phyloP scores from a whole-genome alignment of 2,113 vertebrate genomes.

The Myotis lucifugus region DNA sequence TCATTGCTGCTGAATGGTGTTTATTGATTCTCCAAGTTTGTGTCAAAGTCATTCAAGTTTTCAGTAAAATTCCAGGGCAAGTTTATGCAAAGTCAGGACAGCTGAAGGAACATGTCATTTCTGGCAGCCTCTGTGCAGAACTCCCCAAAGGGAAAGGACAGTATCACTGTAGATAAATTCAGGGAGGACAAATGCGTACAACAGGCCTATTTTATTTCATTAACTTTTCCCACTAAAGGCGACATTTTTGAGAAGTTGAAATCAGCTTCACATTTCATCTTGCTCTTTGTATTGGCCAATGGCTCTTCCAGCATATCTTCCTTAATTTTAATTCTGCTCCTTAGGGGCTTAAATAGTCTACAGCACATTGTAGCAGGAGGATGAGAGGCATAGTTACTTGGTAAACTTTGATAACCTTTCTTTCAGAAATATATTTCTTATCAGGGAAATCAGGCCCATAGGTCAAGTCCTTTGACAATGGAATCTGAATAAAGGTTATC shows the following conservation, averaged over 20 bases:
- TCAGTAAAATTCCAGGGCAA: constrained; percentile 30
- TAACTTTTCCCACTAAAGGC: not conserved
- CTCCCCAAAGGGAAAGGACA: not conserved
- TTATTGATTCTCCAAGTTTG: constrained; percentile 56
- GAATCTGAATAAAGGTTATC: not conserved
- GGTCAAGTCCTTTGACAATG: not conserved
- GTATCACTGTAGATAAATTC: not conserved
- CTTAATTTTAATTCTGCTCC: not conserved
- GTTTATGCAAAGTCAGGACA: not conserved
- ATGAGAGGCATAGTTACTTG: not conserved
- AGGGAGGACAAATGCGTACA: not conserved
- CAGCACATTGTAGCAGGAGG: not conserved
- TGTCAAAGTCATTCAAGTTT: constrained; percentile 61
- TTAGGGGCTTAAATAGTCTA: not conserved
- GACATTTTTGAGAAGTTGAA: not conserved
- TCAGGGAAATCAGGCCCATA: not conserved
- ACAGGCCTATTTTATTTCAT: not conserved
- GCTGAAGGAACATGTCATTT: not conserved
- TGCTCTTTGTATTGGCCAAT: not conserved
- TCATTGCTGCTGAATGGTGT: constrained; percentile 36
- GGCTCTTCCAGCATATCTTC: not conserved
- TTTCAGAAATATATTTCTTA: not conserved
- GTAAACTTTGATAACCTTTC: not conserved
- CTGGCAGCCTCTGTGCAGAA: not conserved
- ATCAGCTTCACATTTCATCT: not conserved